Base-by-base conservation (phyloP, 2,113 vertebrate species). In the Lasiurus cinereus region DNA sequence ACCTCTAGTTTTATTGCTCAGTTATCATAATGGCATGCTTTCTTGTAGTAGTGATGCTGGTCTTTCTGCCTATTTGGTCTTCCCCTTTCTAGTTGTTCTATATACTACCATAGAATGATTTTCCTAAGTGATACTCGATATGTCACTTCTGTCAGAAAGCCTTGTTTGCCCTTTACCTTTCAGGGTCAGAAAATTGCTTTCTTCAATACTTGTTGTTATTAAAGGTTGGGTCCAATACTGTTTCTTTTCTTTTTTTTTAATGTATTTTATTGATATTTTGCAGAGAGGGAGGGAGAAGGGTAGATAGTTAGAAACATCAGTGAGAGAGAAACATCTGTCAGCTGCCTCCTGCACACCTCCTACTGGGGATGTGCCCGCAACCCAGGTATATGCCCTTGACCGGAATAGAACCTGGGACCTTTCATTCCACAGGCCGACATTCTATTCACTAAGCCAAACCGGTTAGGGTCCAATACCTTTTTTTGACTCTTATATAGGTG, bases 141-240 rank as follows among this genome's bases (percentile, higher is more conserved):
- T 64, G 59, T 64, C 73, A 69, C 2, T 88, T 79, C 43, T 54
- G 27, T 86, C 39, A 54, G 12, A 74, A 89, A 64, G 67, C 3
- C n/a, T n/a, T 69, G 8, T n/a, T 56, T 88, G 14, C 54, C 36
- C 36, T 72, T 62, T 54, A 69, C 59, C 29, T 85, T 62, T 92
- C 19, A 50, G 74, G 67, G n/a, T 33, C 15, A 92, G 69, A 36
- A 94, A 67, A 83, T 67, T 54, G 50, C 36, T 92, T 92, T 86
- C 31, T 52, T 96, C 5, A 46, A 21, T 16, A 36, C 31, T 91
- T 74, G 2, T 91, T 74, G 2, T n/a, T 88, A 36, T 18, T 84
- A 64, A 67, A 93, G 54, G 54, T 56, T 43, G 64, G 56, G 5
- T 36, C 83, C n/a, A 21, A 64, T 66, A 78, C 6, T 39, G 39